Conservation (phyloP, 2,888 invertebrate genomes). For the Lycocerus yunnanus region DNA sequence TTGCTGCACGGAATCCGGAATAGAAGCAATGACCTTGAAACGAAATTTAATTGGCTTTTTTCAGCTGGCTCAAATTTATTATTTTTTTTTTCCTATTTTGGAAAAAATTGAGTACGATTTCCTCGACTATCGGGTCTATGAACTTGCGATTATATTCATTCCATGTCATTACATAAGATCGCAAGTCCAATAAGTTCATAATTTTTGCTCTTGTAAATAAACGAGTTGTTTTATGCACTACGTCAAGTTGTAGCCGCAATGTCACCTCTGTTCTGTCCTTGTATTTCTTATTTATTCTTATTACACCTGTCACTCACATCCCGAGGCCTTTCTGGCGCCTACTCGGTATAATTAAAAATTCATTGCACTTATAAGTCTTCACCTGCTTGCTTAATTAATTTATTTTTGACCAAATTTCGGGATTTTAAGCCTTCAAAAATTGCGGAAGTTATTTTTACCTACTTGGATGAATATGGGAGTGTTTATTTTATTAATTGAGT, state of each 20-base stretch:
- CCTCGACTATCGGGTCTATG: slow-evolving; percentile 13
- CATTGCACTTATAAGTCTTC: not conserved
- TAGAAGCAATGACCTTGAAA: slow-evolving; percentile 15
- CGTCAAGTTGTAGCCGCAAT: slow-evolving; percentile 22
- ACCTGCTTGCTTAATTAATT: not conserved
- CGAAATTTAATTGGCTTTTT: not conserved
- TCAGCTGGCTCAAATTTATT: not conserved
- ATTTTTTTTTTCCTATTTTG: not conserved
- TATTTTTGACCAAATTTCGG: not conserved
- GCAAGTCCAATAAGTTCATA: slow-evolving; percentile 28
- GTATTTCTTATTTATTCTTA: slow-evolving; percentile 29
- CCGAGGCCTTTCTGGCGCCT: slow-evolving; percentile 27
- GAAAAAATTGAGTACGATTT: not conserved
- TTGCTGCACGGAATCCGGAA: slow-evolving; percentile 13
- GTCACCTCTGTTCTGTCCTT: slow-evolving; percentile 27
- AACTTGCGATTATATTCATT: slow-evolving; percentile 22
- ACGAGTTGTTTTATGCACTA: slow-evolving; percentile 26
- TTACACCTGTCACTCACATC: slow-evolving; percentile 30
- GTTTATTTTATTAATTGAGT: not conserved
- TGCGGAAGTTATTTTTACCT: not conserved
- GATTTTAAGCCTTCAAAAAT: not conserved
- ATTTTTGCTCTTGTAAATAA: slow-evolving; percentile 29
- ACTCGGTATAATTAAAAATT: not conserved
- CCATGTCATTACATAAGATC: slow-evolving; percentile 28
- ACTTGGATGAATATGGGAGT: not conserved